A percentile compares a stretch with the other conserved stretches of the same genome.
These are phyloP conservation scores for Tuta absoluta DNA, from an alignment of 2,888 invertebrate genomes.

Conservation along the genomic window DNA sequence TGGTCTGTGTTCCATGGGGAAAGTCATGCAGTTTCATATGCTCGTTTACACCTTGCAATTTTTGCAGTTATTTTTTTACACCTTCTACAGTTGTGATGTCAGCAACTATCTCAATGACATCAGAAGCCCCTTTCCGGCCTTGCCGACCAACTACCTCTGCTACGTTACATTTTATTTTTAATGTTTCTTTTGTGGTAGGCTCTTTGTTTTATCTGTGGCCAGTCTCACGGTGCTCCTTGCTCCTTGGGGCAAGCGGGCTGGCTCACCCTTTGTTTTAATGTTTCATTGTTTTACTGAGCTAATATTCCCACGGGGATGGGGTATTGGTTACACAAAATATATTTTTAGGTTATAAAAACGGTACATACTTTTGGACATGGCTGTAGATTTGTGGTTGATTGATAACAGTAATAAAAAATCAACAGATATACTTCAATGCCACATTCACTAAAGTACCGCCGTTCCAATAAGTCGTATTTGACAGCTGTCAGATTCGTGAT, in stretches of 20 bases:
- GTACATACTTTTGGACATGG: no score
- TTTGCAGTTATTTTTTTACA: no score
- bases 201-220: conserved; percentile 54
- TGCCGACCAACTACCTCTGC: not conserved
- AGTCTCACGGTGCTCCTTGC: conserved; percentile 64
- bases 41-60: no score
- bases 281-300: conserved; percentile 67
- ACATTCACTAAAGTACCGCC: no score
- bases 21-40: no score
- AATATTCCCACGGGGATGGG: conserved; percentile 60
- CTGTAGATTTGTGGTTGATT: no score
- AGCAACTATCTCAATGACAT: not conserved
- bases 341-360: not conserved
- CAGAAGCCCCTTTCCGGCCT: not conserved
- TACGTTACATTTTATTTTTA: conserved; percentile 27
- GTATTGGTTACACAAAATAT: conserved; percentile 1
- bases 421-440: no score
- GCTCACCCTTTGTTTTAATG: conserved; percentile 58
- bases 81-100: no score
- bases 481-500: no score
- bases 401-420: no score
- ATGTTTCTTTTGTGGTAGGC: conserved; percentile 42
- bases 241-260: conserved; percentile 60
- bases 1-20: no score
- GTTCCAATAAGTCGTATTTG: no score